Evolutionary conservation across 2,888 invertebrate species (phyloP).

Genomic region (Smittia sp.): DNA sequence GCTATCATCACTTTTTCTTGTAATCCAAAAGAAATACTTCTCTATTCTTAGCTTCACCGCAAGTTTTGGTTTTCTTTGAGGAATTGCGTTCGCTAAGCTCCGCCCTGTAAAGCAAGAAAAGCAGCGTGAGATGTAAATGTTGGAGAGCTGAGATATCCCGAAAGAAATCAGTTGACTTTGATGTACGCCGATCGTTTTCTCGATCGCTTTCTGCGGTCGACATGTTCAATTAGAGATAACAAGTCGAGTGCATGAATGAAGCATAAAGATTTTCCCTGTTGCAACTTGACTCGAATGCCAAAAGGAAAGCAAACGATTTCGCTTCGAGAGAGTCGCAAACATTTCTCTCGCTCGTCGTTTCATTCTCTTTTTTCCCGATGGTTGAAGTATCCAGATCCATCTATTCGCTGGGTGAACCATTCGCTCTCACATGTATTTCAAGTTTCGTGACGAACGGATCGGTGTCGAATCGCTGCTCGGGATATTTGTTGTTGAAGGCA

Average conservation of each 20-base stretch:
- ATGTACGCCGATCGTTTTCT: background rate
- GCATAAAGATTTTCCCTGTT: too few relatives aligned
- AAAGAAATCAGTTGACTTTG: background rate
- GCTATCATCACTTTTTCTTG: slow-evolving; percentile 11
- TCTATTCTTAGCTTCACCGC: slow-evolving; percentile 24
- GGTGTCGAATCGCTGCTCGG: background rate
- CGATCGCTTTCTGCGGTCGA: background rate
- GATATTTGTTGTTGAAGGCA: background rate
- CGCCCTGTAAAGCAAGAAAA: background rate
- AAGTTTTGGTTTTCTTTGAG: slow-evolving; percentile 9
- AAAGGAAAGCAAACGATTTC: too few relatives aligned
- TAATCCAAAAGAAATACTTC: background rate
- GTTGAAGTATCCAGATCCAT: background rate
- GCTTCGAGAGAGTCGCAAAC: background rate
- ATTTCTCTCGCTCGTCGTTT: background rate
- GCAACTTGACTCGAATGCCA: too few relatives aligned
- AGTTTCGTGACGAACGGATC: slow-evolving; percentile 31
- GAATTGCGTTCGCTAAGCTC: slow-evolving; percentile 10
- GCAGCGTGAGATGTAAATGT: background rate
- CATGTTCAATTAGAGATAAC: background rate
- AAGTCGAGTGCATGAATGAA: background rate
- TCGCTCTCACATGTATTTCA: slow-evolving; percentile 37
- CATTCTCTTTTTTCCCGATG: background rate
- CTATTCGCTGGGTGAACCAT: background rate
- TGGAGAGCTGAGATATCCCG: background rate